Evolutionary conservation across 2,888 invertebrate genomes (phyloP), one percentile per base, ranked within the genome.

Genomic region (Automeris io): DNA sequence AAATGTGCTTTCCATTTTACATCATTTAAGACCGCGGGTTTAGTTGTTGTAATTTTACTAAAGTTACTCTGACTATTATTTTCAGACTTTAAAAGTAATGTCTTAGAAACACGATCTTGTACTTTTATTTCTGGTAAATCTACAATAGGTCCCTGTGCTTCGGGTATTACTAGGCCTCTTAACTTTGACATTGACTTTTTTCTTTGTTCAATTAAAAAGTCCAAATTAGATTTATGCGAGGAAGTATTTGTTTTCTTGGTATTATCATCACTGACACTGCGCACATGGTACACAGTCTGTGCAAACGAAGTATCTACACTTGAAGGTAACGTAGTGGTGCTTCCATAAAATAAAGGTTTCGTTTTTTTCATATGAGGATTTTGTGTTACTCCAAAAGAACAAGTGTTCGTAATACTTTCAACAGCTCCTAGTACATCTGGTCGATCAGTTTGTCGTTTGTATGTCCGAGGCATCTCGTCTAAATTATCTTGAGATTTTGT

Each of bases 141-240:
- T 33, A 92, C 85, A 36, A 91, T 89, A 23, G 91, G 89, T 12
- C 73, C 71, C 63, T 90, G 90, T 39, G 88, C 86, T 76, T 96
- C 95, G 3, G 96, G 96, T 64, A 96, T 96, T 21, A 95, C 93
- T 54, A 96, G 80, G n/a, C 95, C 96, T 60, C 95, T 90, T 42
- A 96, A 76, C 73, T 95, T 96, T 2, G 95, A 94, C 76, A 95
- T 90, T 12, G 93, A 93, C 61, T 92, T 92, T 49, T 92, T 91
- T 39, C 95, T 88, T 67, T 95, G 94, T 71, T 95, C 95, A 53
- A 94, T 90, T 50, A 95, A 78, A 52, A 92, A 91, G 56, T 91
- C 92, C 59, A 94, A 87, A 44, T 92, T 92, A 1, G 90, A 90
- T 64, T 90, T 90, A 46, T 91, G 89, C 50, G 80, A 74, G 18